Conservation (phyloP, 2,888 invertebrate genomes). For the Clostera curtula region DNA sequence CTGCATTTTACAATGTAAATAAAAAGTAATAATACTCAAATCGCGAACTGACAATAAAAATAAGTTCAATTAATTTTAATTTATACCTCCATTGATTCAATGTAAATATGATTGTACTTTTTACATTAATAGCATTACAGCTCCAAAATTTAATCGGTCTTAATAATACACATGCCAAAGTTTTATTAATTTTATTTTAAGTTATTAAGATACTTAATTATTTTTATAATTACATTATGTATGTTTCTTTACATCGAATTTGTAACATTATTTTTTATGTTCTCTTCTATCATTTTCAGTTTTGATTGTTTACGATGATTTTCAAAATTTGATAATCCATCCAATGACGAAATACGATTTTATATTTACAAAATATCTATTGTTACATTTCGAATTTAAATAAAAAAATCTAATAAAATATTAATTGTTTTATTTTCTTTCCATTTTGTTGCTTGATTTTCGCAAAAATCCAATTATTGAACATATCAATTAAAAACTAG, state of each 20-base stretch:
- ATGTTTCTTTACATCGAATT: constrained; percentile 38
- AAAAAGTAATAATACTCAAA: constrained; percentile 65
- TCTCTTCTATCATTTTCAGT: constrained; percentile 2
- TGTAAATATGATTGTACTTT: constrained; percentile 61
- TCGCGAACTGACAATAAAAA: constrained; percentile 72
- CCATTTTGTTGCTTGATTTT: constrained; percentile 17
- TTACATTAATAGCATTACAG: constrained; percentile 61
- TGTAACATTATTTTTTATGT: constrained; percentile 39
- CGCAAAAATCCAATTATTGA: constrained; percentile 38
- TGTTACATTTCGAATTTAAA: constrained; percentile 71
- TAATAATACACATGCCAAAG: constrained; percentile 74
- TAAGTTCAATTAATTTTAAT: constrained; percentile 60
- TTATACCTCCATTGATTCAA: constrained; percentile 34
- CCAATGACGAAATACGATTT: constrained; percentile 66
- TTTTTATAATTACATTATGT: constrained; percentile 44
- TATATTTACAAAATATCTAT: constrained; percentile 58
- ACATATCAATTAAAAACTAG: constrained; percentile 49
- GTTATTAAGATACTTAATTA: constrained; percentile 59
- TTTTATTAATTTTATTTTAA: constrained; percentile 68
- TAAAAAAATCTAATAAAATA: constrained; percentile 57
- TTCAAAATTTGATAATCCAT: constrained; percentile 54
- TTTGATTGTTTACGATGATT: constrained; percentile 23
- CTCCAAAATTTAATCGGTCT: constrained; percentile 69
- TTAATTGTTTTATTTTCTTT: constrained; percentile 37
- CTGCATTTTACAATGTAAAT: constrained; percentile 50